Evolutionary conservation across 2,113 vertebrate genomes (phyloP), one percentile per base, ranked within the genome.

Genomic region (Bolborhynchus lineola): DNA sequence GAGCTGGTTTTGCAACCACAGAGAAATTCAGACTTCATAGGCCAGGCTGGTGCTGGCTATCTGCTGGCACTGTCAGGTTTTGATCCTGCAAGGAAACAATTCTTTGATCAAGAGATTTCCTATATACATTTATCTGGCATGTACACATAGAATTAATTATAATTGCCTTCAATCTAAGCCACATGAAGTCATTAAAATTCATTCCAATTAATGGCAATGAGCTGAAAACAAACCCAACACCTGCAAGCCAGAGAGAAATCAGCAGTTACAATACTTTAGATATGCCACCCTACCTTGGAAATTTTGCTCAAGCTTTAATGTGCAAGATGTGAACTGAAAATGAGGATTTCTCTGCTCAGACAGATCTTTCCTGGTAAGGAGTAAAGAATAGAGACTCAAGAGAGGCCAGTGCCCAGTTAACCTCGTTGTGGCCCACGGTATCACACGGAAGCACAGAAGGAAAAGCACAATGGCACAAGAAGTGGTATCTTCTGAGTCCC

Each of bases 171-270:
- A 41, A n/a, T 75, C 46, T 82, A 67, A 95, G 35, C 87, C 76
- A 70, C 59, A 17, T 50, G 90, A 91, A 96, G 42, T 91, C 76
- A 90, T 96, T 96, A 95, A 91, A 96, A 93, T 92, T 93, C 85
- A 82, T 94, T 90, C 57, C 79, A 88, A 68, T 94, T 90, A 97
- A 95, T 76, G 39, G 42, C 79, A 90, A 72, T 91, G 47, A 65
- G 82, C 71, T 1, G 6, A 92, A 95, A 97, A 75, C 53, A 90
- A 95, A 82, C 9, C 4, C 5, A 82, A 64, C 77, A 83, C 84
- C 87, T 90, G 88, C 86, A 92, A 77, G 25, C 42, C 69, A 79
- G 74, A 74, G 75, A 94, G 79, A 79, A 57, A 88, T 55, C 49
- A 88, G 86, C 53, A 83, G 70, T 86, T 67, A 42, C 59, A 68